phyloP scores from a whole-genome alignment of 2,797 vertebrate species.

The Artibeus lituratus region DNA sequence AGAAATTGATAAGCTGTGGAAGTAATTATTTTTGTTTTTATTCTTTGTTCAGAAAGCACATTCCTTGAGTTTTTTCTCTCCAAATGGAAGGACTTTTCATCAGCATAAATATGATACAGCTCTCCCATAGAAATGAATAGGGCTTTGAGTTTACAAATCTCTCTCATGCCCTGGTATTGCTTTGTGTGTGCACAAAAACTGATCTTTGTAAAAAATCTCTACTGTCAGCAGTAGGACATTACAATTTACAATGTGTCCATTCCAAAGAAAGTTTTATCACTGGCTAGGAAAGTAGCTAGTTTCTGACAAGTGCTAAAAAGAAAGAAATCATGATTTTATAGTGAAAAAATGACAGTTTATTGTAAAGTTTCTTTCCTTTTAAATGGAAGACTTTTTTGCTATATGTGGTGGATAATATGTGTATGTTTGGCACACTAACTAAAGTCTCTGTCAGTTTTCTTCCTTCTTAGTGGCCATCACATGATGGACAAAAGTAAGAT shows the following conservation, averaged over 20 bases:
- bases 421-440: neutral
- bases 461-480: neutral
- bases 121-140: conserved; percentile 28
- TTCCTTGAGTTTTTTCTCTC: neutral
- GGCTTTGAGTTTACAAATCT: conserved; percentile 34
- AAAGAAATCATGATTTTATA: neutral
- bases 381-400: neutral
- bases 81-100: conserved; percentile 37
- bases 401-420: neutral
- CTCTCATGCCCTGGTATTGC: neutral
- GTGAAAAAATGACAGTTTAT: neutral
- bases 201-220: conserved; percentile 35
- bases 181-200: neutral
- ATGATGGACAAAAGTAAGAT: neutral
- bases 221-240: neutral
- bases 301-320: neutral
- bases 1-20: conserved; percentile 7
- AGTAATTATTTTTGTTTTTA: conserved; percentile 28
- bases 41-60: conserved; percentile 29
- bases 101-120: conserved; percentile 35
- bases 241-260: conserved; percentile 42
- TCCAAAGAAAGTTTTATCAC: conserved; percentile 8
- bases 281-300: conserved; percentile 14
- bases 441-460: neutral
- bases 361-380: neutral